Base-by-base conservation (phyloP, 1,140 invertebrate genomes). In the Ctenoplectra terminalis region DNA sequence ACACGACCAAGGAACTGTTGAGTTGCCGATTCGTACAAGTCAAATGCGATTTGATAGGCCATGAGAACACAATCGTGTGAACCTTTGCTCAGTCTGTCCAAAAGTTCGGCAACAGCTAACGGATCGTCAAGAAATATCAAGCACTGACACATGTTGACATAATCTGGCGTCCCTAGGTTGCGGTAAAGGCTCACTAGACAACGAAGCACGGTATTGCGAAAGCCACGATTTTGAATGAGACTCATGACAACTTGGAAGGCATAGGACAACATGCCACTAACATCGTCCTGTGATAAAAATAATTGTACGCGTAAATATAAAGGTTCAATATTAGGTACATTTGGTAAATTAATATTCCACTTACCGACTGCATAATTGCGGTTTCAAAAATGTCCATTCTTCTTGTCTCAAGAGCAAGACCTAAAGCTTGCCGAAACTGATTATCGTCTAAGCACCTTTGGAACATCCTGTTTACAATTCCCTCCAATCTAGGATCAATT, bases 11-110 rank as follows among this genome's bases (percentile, higher is more conserved):
- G 94, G 91, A 99, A 99, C 91, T 99, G 98, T 94, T 99, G 99
- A 1, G 99, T 99, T 0, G 99, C 99, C 81, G 98, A 99, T 94
- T 99, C 99, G 91, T 99, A 99, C 82, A 99, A 95, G 95, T 99
- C 99, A 95, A 99, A 99, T 0, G 97, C 98, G 89, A 99, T 99
- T 95, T 99, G 99, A 94, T 99, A 99, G 0, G 98, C 99, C 98
- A 99, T 99, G 8, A 99, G 76, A 82, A 93, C 90, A 85, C 92
- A 94, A 43, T 97, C 96, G 85, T 97, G 96, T 26, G 96, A 95
- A 5, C 96, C 96, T 93, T 97, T 96, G 60, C 97, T 97, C 0
- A 99, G 94, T 94, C 97, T 98, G 86, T 99, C 98, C 1, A 99
- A 93, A 83, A 99, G 96, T 92, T 98, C 96, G 17, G 98, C 98